Evolutionary conservation across 2,888 invertebrate species (phyloP).

Genomic region (Phortica magna): DNA sequence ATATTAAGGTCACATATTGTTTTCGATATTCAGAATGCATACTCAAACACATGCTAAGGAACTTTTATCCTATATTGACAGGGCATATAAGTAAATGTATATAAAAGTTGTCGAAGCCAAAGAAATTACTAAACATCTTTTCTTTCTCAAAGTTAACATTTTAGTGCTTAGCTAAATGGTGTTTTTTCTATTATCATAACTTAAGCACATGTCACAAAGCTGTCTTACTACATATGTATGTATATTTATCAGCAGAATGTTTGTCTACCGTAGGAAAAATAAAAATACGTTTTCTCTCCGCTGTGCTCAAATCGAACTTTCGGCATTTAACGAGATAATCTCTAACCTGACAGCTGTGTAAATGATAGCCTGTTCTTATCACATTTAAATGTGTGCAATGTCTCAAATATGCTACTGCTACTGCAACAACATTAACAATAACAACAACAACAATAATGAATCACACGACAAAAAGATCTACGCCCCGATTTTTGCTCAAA

Average conservation of each 20-base stretch:
- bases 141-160: too few relatives aligned
- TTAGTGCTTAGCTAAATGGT: too few relatives aligned
- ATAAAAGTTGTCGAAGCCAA: too few relatives aligned
- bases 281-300: background rate
- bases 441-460: constrained; percentile 1
- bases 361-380: constrained; percentile 21
- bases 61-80: too few relatives aligned
- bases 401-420: background rate
- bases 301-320: background rate
- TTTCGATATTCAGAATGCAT: too few relatives aligned
- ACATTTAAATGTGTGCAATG: background rate
- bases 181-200: too few relatives aligned
- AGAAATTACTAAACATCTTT: too few relatives aligned
- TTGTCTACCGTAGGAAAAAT: background rate
- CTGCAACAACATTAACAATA: constrained; percentile 14
- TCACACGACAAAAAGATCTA: too few relatives aligned
- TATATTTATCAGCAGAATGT: background rate
- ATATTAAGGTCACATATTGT: too few relatives aligned
- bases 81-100: too few relatives aligned
- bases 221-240: background rate
- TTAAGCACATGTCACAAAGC: background rate
- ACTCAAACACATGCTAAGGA: too few relatives aligned
- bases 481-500: too few relatives aligned
- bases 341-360: constrained; percentile 20
- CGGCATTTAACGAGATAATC: constrained; percentile 17